Evolutionary conservation across 2,888 invertebrate species (phyloP), one percentile per base, ranked within the genome.

Genomic region (Pediacus dermestoides): DNA sequence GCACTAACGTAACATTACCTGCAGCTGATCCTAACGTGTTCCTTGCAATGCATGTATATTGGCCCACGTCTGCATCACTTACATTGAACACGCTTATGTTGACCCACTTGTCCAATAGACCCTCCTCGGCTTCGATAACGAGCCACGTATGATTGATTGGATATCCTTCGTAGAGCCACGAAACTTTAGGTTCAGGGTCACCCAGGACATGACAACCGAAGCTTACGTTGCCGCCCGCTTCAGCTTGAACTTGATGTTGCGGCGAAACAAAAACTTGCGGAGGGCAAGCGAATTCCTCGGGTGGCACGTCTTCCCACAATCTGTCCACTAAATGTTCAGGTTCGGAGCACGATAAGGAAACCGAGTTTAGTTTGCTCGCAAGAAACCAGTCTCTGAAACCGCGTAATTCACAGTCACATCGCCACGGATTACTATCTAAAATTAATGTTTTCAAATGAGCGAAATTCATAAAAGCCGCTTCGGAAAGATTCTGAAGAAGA

Each of bases 351-450:
- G 78, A 74, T 50, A 90, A 74, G 25, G 86, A 79, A 47, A 82
- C 79, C 7, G 86, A 84, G 39, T 65, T 61, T 34, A 92, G 73
- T 55, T 87, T 88, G 56, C 82, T 83, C 34, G 80, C 76, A 34
- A 89, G 75, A 63, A 89, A 82, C 89, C 91, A 91, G 53, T 81
- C 81, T 41, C 90, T 80, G 56, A 92, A 88, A 41, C 84, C 84
- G 34, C 89, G 78, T 40, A 93, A 69, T 48, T 85, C 80, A 67
- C 93, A 93, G 66, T 93, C 90, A 66, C 93, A 93, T 59, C 78
- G 78, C 92, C 92, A 93, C 3, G 87, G 89, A 67, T 93, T 93
- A 16, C 85, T 85, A 48, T 88, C 86, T 34, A 92, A 68, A 7
- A 82, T 79, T 16, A 92, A 73, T 1, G 88, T 86, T 69, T 89